A percentile compares a stretch with the other conserved stretches of the same genome.
Conservation (phyloP, 2,113 vertebrate genomes). For the Brachypteracias leptosomus region DNA sequence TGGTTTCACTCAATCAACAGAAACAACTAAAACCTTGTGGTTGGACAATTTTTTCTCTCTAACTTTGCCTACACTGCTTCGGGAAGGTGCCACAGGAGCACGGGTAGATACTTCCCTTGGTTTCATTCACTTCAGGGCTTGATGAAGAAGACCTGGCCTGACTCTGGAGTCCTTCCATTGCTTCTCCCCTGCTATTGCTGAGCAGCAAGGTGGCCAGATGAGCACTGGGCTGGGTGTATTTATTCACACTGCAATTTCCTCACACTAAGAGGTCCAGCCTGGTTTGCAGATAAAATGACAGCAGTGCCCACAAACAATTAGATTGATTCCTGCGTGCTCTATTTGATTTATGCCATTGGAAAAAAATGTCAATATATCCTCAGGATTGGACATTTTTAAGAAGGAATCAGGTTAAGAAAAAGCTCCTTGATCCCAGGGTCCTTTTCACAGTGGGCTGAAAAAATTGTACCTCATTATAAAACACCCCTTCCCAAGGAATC, state of each 20-base stretch:
- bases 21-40: not conserved
- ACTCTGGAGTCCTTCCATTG: not conserved
- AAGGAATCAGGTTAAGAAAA: conserved; percentile 13
- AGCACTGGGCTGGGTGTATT: not conserved
- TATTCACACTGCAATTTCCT: not conserved
- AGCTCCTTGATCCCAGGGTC: not conserved
- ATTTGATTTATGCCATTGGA: not conserved
- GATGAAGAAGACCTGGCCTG: not conserved
- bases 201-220: not conserved
- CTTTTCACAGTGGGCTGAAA: conserved; percentile 27
- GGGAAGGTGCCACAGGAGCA: not conserved
- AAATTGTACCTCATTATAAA: conserved; percentile 51
- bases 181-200: not conserved
- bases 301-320: not conserved
- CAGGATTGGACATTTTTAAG: not conserved
- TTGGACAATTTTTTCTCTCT: not conserved
- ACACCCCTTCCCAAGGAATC: conserved; percentile 49
- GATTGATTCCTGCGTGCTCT: not conserved
- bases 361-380: not conserved
- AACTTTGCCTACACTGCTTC: not conserved
- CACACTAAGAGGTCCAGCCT: not conserved
- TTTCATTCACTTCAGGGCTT: not conserved
- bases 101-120: not conserved
- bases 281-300: not conserved
- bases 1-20: not conserved